phyloP scores from a whole-genome alignment of 2,888 invertebrate genomes.

The Sphaerophoria taeniata region DNA sequence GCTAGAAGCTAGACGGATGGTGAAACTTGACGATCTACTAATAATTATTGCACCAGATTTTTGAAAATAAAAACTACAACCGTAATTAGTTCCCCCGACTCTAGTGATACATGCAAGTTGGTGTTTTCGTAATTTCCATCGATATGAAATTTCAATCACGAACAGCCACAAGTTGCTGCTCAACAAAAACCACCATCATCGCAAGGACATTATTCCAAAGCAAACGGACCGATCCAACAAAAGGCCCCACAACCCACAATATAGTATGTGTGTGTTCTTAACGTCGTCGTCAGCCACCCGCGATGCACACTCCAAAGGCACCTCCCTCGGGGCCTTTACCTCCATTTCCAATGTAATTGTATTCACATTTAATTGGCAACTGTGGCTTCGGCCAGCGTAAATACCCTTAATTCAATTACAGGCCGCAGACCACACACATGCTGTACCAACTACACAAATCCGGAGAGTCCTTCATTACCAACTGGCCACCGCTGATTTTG shows the following conservation, averaged over 20 bases:
- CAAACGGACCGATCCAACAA: neutral
- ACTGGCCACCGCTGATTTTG: constrained; percentile 28
- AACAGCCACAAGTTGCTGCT: constrained; percentile 3
- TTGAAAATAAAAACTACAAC: too few species aligned
- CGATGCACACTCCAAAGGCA: constrained; percentile 9
- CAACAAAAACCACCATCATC: neutral
- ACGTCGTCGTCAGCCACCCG: constrained; percentile 24
- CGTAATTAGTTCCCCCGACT: too few species aligned
- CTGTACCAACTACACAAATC: constrained; percentile 30
- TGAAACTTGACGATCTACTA: too few species aligned
- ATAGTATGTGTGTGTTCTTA: constrained; percentile 5
- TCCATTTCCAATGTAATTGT: constrained; percentile 55
- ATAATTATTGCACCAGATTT: too few species aligned
- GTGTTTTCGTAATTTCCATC: neutral
- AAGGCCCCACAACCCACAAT: neutral
- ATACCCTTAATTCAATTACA: constrained; percentile 73
- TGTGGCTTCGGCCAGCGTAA: constrained; percentile 69
- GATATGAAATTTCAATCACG: neutral
- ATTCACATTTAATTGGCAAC: constrained; percentile 72
- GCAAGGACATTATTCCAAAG: neutral
- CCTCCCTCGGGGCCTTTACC: neutral
- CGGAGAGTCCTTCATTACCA: constrained; percentile 59
- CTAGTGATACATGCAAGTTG: neutral
- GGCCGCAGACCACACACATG: constrained; percentile 71
- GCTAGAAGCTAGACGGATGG: too few species aligned